Percentiles rank a stretch among this genome's conserved stretches.
phyloP scores from a whole-genome alignment of 2,113 vertebrate species.

The Lichenostomus cassidix region DNA sequence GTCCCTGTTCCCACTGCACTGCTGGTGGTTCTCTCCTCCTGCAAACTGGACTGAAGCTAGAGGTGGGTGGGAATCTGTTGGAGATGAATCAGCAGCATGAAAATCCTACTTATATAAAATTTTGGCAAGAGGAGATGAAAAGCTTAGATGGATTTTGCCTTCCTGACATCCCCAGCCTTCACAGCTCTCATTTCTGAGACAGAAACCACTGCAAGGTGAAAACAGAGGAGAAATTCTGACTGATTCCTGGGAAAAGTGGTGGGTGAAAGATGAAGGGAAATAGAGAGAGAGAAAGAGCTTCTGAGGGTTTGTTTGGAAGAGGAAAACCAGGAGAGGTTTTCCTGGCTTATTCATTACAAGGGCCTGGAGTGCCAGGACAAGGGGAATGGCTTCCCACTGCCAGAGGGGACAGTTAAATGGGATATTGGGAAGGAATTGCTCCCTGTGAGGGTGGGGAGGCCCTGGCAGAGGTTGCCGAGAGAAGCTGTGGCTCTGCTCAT shows the following conservation, averaged over 20 bases:
- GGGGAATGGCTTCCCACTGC: not conserved
- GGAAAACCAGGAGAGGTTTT: not conserved
- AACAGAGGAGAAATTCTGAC: not conserved
- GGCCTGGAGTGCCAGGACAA: not conserved
- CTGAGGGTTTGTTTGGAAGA: not conserved
- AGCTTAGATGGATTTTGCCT: not conserved
- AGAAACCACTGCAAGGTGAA: not conserved
- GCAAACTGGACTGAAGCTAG: not conserved
- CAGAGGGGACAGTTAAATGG: not conserved
- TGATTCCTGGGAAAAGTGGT: not conserved
- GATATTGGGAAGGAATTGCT: not conserved
- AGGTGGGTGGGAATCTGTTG: not conserved
- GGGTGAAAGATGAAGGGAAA: not conserved
- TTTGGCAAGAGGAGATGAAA: not conserved
- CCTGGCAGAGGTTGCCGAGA: not conserved
- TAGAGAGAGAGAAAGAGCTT: not conserved
- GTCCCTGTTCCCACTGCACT: not conserved
- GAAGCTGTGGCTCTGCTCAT: not conserved
- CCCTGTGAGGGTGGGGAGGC: not conserved
- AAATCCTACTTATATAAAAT: not conserved
- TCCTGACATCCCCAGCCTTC: not conserved
- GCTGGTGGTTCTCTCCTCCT: not conserved
- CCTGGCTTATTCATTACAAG: fast-evolving
- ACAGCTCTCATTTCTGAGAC: not conserved
- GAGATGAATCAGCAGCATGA: not conserved